phyloP scores from a whole-genome alignment of 2,113 vertebrate species.

The Leucosticte australis region DNA sequence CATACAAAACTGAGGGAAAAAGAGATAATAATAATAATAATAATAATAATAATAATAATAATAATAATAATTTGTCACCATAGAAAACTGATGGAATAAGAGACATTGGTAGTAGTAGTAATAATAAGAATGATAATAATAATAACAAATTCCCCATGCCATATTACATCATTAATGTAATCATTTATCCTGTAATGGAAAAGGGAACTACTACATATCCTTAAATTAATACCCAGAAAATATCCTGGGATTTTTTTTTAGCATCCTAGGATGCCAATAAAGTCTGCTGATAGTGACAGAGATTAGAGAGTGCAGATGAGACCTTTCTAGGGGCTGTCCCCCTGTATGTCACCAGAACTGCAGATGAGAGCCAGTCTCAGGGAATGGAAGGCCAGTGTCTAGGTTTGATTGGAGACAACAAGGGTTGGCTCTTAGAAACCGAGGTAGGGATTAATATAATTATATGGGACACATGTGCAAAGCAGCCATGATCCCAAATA shows the following conservation, averaged over 20 bases:
- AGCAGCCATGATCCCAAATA: background rate
- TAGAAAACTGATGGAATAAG: background rate
- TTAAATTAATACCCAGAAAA: background rate
- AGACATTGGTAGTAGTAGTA: background rate
- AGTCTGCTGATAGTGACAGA: background rate
- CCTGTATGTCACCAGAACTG: background rate
- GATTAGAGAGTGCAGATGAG: background rate
- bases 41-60: background rate
- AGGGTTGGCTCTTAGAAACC: background rate
- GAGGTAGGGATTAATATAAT: background rate
- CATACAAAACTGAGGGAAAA: background rate
- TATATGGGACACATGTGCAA: fast-evolving
- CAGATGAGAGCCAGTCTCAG: background rate
- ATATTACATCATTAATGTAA: background rate
- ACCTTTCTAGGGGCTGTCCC: background rate
- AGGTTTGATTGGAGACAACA: background rate
- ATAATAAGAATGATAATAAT: background rate
- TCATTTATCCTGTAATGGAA: background rate
- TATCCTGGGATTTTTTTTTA: background rate
- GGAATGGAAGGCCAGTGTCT: background rate
- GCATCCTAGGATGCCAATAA: background rate
- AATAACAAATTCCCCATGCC: background rate
- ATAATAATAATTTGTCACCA: background rate
- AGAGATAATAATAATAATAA: background rate
- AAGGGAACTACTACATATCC: background rate